Base-by-base conservation (phyloP, 1,140 invertebrate species). In the Diorhabda sublineata region DNA sequence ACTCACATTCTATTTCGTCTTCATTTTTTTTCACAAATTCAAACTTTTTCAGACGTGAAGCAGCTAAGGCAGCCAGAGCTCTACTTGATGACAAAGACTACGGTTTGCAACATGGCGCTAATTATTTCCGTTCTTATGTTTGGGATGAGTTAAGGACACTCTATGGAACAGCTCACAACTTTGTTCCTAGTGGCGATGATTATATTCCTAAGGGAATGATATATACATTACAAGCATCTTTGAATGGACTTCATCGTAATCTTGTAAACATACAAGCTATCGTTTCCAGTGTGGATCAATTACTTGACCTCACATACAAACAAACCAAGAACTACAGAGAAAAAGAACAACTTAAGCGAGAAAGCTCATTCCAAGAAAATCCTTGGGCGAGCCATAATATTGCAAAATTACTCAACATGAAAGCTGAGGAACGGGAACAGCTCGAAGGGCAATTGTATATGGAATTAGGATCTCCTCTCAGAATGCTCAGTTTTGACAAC, bases 111-210 rank as follows among this genome's bases (percentile, higher is more conserved):
- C 84, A 86, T 69, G 87, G 88, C 3, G 78, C 75, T 42, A 80
- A 83, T 58, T 73, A 79, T 26, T 71, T 85, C 1, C 69, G 72
- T 3, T 82, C 84, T 11, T 79, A 76, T 59, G 76, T 80, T 5
- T 73, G 81, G 1, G 64, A 82, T 11, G 79, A 86, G 59, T 75
- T 83, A 67, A 82, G 85, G 8, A 57, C 83, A 2, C 79, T 76
- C 41, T 83, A 84, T 69, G 73, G 77, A 45, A 68, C 78, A 6
- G 71, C 81, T 7, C 4, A 82, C 0, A 79, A 82, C 4, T 78
- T 77, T 58, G 84, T 88, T 64, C 85, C 86, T 6, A 85, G 85
- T 68, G 81, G 84, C n/a, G 86, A 90, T 75, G 83, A 76, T 61
- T 58, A 83, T 2, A 69, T 85, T 2, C 87, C 88, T 7, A 87